A percentile compares a stretch with the other conserved stretches of the same genome.
phyloP scores from a whole-genome alignment of 2,888 invertebrate genomes.

The Blastobasis adustella region DNA sequence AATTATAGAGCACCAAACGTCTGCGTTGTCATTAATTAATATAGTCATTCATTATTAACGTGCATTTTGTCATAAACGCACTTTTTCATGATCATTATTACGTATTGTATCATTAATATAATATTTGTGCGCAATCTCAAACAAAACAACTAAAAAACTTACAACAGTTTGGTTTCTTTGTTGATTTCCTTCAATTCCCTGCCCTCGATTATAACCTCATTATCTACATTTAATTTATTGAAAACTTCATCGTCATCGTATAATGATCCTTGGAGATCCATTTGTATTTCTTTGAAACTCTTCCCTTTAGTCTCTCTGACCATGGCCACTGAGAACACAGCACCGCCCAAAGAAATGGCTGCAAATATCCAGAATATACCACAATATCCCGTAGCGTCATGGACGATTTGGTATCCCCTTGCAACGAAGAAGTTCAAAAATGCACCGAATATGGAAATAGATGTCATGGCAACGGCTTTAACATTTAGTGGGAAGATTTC shows the following conservation, averaged over 20 bases:
- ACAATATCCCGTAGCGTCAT: constrained; percentile 55
- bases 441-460: constrained; percentile 58
- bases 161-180: not conserved
- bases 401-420: constrained; percentile 66
- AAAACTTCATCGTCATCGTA: constrained; percentile 25
- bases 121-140: no score
- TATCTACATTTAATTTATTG: not conserved
- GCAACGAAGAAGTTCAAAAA: constrained; percentile 59
- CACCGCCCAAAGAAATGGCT: constrained; percentile 50
- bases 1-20: no score
- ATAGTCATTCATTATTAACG: no score
- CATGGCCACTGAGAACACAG: constrained; percentile 53
- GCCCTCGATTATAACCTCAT: not conserved
- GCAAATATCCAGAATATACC: constrained; percentile 66
- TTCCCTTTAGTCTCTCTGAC: constrained; percentile 76
- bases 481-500: constrained; percentile 75
- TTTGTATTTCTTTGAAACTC: constrained; percentile 70
- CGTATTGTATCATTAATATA: no score
- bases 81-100: no score
- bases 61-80: no score
- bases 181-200: not conserved
- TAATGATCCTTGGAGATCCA: constrained; percentile 54
- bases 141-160: no score
- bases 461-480: constrained; percentile 66
- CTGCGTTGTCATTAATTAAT: no score